phyloP scores from a whole-genome alignment of 2,113 vertebrate species.

The Crotalus tigris region DNA sequence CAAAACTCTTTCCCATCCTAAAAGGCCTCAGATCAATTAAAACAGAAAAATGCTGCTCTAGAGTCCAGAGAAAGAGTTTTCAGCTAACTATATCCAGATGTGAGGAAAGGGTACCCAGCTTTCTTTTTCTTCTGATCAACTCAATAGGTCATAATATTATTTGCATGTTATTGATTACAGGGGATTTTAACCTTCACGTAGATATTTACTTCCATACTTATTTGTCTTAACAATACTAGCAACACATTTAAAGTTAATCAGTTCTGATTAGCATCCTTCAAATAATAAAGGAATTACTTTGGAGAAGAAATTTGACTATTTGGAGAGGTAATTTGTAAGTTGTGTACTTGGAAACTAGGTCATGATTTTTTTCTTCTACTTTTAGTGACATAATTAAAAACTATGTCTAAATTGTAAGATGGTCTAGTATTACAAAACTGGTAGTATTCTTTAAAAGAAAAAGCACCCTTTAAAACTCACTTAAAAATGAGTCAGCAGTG shows the following conservation, averaged over 20 bases:
- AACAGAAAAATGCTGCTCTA: not conserved
- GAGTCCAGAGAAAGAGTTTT: not conserved
- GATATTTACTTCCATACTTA: too few species aligned
- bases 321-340: not conserved
- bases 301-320: not conserved
- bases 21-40: not conserved
- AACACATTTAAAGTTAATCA: not conserved
- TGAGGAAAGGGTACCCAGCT: not conserved
- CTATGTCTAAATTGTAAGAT: not conserved
- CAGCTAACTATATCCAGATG: not conserved
- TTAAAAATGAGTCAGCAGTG: too few species aligned
- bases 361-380: not conserved
- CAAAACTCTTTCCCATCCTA: not conserved
- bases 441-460: not conserved
- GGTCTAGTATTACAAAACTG: not conserved
- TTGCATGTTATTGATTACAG: not conserved
- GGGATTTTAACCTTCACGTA: not conserved
- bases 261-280: not conserved
- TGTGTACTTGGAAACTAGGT: not conserved
- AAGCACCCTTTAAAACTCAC: not conserved
- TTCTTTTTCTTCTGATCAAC: not conserved
- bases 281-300: not conserved
- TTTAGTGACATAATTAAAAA: not conserved
- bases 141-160: not conserved
- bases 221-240: not conserved